phyloP scores from a whole-genome alignment of 2,113 vertebrate genomes.

The Dipodomys merriami region DNA sequence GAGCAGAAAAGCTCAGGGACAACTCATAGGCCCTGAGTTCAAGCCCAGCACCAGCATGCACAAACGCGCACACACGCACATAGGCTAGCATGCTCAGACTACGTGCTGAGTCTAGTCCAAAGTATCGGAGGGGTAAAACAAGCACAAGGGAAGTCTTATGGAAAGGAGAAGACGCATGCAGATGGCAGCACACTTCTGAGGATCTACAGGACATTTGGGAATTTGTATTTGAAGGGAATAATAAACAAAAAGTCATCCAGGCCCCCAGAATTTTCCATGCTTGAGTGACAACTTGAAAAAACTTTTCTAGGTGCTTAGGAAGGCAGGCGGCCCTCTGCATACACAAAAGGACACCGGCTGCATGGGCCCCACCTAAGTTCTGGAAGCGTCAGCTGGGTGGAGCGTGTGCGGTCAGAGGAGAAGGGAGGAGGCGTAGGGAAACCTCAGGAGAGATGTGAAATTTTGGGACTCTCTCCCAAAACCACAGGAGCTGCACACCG shows the following conservation, averaged over 20 bases:
- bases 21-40: too few relatives aligned
- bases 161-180: background rate
- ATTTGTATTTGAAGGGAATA: background rate
- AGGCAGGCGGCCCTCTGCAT: too few relatives aligned
- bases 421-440: background rate
- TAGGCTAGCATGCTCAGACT: background rate
- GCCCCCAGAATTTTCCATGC: too few relatives aligned
- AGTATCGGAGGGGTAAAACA: background rate
- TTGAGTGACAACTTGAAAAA: background rate
- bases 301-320: background rate
- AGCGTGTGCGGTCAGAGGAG: background rate
- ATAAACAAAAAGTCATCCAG: too few relatives aligned
- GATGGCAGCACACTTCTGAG: too few relatives aligned
- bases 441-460: too few relatives aligned
- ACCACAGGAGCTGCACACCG: rapidly evolving
- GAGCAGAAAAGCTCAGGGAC: too few relatives aligned
- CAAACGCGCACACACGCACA: too few relatives aligned
- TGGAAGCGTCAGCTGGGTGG: background rate
- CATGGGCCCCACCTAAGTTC: background rate
- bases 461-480: background rate
- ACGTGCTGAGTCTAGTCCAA: background rate
- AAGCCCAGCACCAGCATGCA: too few relatives aligned
- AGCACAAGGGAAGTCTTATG: background rate
- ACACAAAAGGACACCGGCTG: background rate
- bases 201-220: rapidly evolving